Conservation (phyloP, 2,797 vertebrate genomes). For the Artibeus lituratus region DNA sequence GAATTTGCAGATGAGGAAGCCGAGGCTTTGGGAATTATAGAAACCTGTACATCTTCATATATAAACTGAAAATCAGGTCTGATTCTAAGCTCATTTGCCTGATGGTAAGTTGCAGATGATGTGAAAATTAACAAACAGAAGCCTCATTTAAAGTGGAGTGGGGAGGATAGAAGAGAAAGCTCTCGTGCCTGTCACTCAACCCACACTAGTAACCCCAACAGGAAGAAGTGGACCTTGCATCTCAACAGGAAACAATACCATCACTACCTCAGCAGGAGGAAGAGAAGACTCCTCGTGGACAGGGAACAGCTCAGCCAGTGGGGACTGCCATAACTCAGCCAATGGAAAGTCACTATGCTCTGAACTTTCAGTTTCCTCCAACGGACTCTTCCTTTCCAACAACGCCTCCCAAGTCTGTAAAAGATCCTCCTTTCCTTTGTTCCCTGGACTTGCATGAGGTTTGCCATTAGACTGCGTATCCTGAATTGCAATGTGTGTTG, state of each 20-base stretch:
- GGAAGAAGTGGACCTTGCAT: not conserved
- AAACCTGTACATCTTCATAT: not conserved
- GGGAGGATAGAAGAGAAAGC: not conserved
- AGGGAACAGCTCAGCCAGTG: not conserved
- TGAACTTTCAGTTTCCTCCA: not conserved
- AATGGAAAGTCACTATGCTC: not conserved
- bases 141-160: not conserved
- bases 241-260: not conserved
- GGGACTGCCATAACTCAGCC: not conserved
- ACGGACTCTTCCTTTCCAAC: not conserved
- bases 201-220: not conserved
- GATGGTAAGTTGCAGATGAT: not conserved
- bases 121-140: not conserved
- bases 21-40: not conserved
- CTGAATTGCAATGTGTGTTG: not conserved
- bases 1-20: not conserved
- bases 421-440: not conserved
- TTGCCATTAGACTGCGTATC: not conserved
- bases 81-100: not conserved
- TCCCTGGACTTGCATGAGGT: not conserved
- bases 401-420: not conserved
- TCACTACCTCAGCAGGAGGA: not conserved
- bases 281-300: not conserved
- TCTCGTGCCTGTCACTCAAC: not conserved
- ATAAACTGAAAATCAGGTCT: not conserved